Conservation (phyloP, 2,113 vertebrate genomes). For the Vimba vimba region DNA sequence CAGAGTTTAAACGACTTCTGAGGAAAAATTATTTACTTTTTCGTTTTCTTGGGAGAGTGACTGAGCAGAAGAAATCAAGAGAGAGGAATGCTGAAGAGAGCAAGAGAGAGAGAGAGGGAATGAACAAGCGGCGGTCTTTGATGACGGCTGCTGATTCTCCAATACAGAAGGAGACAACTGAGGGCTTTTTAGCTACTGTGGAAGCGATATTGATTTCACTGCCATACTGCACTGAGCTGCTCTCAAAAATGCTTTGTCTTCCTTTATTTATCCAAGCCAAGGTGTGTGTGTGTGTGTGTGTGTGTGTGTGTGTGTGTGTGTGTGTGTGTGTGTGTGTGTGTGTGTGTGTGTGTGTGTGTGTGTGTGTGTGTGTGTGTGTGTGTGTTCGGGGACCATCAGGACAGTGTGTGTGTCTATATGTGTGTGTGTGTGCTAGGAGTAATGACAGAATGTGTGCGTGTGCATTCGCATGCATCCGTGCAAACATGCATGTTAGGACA, state of each 20-base stretch:
- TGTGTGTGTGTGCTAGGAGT: conserved; percentile 12
- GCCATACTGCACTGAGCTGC: conserved; percentile 57
- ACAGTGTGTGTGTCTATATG: conserved; percentile 16
- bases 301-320: conserved; percentile 13
- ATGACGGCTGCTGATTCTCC: conserved; percentile 58
- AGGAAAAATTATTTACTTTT: conserved; percentile 38
- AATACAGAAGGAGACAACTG: conserved; percentile 53
- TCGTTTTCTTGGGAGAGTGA: background rate
- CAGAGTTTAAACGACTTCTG: conserved; percentile 17
- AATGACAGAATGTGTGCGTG: conserved; percentile 5
- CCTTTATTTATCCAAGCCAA: conserved; percentile 56
- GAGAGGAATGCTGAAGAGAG: conserved; percentile 13
- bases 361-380: conserved; percentile 21
- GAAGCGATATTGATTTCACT: conserved; percentile 62
- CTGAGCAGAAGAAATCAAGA: background rate
- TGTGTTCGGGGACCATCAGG: conserved; percentile 3
- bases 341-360: background rate
- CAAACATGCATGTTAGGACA: conserved; percentile 40
- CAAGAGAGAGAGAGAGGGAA: conserved; percentile 2
- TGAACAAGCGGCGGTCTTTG: conserved; percentile 36
- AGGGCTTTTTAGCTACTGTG: conserved; percentile 60
- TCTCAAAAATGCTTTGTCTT: conserved; percentile 63
- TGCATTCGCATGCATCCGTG: conserved; percentile 18
- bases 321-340: conserved; percentile 27
- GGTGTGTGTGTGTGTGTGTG: background rate